Conservation (phyloP, 2,888 invertebrate species). For the Eustalomyia histrio region DNA sequence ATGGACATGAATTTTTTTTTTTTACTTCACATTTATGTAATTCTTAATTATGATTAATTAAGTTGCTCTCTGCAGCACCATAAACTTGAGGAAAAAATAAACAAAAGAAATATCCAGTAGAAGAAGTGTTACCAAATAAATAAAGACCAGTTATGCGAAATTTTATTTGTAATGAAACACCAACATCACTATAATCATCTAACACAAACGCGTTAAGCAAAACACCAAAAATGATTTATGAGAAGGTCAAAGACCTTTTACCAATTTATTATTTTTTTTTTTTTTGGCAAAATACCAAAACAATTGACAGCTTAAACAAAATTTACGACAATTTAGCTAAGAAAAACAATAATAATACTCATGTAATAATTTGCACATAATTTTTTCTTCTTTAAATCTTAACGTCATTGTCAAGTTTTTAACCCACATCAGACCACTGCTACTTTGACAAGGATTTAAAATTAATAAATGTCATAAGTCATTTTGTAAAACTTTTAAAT, state of each 20-base stretch:
- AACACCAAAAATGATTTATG: not conserved
- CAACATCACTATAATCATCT: conserved; percentile 2
- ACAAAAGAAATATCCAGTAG: not conserved
- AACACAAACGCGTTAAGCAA: not conserved
- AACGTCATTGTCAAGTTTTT: conserved; percentile 1
- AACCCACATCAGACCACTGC: not conserved
- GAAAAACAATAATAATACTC: not conserved
- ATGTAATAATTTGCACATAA: not conserved
- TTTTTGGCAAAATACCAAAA: not conserved
- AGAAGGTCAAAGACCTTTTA: not conserved
- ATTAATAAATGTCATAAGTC: too few species aligned
- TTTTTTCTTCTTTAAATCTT: not conserved
- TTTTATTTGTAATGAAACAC: conserved; percentile 21
- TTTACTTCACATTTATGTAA: conserved; percentile 9
- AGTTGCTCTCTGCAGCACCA: not conserved
- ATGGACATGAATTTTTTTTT: not conserved
- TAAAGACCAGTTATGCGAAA: conserved; percentile 17
- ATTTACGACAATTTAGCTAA: not conserved
- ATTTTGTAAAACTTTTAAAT: too few species aligned
- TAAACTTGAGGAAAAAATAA: not conserved
- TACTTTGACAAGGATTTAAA: too few species aligned
- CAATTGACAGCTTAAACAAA: not conserved
- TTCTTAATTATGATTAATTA: conserved; percentile 15
- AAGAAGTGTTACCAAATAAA: conserved; percentile 1
- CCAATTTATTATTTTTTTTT: too few species aligned